These are phyloP conservation scores for Nebria brevicollis DNA, from an alignment of 2,888 invertebrate genomes.

Conservation along the genomic window DNA sequence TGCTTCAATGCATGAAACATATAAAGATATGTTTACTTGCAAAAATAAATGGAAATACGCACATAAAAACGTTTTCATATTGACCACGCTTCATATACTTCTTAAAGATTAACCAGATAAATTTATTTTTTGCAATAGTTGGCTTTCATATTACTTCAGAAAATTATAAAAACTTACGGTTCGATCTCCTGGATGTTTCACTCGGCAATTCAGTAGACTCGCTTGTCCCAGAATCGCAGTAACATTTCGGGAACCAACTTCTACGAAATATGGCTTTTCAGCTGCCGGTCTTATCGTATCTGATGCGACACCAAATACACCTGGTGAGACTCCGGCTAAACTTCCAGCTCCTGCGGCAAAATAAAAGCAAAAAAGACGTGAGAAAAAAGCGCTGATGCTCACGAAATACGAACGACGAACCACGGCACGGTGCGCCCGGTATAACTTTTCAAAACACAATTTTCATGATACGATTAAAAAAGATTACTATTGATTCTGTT, in stretches of 20 bases:
- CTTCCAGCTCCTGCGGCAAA: conserved; percentile 13
- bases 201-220: conserved; percentile 81
- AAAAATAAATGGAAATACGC: too few relatives aligned
- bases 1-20: too few relatives aligned
- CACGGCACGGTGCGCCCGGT: background rate
- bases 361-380: background rate
- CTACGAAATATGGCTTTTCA: conserved; percentile 85
- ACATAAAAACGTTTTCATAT: too few relatives aligned
- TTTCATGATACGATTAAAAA: conserved; percentile 1
- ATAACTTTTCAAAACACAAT: background rate
- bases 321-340: conserved; percentile 16
- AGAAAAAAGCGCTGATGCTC: background rate
- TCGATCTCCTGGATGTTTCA: conserved; percentile 86
- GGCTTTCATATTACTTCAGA: too few relatives aligned
- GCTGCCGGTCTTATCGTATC: conserved; percentile 57
- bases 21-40: too few relatives aligned
- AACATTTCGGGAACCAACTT: conserved; percentile 83
- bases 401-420: background rate
- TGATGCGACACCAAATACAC: conserved; percentile 9
- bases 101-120: too few relatives aligned
- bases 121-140: background rate
- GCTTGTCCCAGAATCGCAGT: conserved; percentile 88
- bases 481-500: background rate
- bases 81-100: too few relatives aligned
- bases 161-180: conserved; percentile 72